Percentiles rank a stretch among this genome's conserved stretches.
phyloP scores from a whole-genome alignment of 1,140 invertebrate genomes.

The Centruroides sculpturatus region DNA sequence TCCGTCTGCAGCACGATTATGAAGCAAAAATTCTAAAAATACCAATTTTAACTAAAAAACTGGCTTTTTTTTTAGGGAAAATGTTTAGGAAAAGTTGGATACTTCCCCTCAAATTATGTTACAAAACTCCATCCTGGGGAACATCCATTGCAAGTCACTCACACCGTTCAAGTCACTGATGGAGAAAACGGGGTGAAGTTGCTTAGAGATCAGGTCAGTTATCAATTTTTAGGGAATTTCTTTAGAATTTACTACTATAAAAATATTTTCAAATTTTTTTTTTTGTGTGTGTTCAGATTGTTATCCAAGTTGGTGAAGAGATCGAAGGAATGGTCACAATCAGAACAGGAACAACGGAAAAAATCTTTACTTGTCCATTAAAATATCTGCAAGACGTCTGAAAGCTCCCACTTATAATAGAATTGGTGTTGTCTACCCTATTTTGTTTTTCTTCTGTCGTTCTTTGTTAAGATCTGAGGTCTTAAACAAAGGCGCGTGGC shows the following conservation, averaged over 20 bases:
- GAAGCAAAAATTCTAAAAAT: too few relatives aligned
- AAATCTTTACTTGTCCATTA: conserved; percentile 44
- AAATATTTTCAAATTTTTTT: conserved; percentile 8
- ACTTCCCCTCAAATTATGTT: conserved; percentile 88
- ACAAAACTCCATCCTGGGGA: conserved; percentile 76
- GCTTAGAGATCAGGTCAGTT: conserved; percentile 47
- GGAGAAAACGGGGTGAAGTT: conserved; percentile 41
- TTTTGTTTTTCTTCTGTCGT: too few relatives aligned
- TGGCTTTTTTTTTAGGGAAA: conserved; percentile 51
- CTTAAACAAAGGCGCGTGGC: too few relatives aligned
- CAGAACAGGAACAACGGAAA: conserved; percentile 50
- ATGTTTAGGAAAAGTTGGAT: conserved; percentile 76
- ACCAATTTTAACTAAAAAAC: too few relatives aligned
- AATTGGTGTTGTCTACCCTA: too few relatives aligned
- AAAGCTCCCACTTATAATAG: conserved; percentile 3
- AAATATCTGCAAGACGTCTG: conserved; percentile 37
- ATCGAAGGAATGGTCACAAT: conserved; percentile 84
- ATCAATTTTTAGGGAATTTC: background rate
- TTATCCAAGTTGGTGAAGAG: conserved; percentile 65
- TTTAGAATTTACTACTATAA: background rate
- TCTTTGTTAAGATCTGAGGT: too few relatives aligned
- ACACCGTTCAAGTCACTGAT: conserved; percentile 49
- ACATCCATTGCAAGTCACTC: conserved; percentile 60
- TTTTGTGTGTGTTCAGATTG: conserved; percentile 33
- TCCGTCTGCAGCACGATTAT: too few relatives aligned